Evolutionary conservation across 2,113 vertebrate species (phyloP).

Genomic region (Circaetus cinerascens): DNA sequence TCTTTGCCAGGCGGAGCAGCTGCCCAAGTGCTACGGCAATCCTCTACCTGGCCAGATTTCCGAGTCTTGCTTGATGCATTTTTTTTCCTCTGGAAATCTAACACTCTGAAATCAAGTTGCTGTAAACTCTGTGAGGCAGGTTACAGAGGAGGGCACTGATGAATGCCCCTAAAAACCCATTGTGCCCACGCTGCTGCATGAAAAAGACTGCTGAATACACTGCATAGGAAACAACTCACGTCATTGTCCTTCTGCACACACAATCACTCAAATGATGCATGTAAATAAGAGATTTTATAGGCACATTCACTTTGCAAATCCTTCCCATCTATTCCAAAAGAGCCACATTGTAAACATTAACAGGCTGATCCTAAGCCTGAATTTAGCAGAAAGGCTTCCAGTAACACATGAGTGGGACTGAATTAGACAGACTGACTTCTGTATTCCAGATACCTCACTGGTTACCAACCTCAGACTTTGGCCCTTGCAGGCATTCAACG

Average conservation of each 20-base stretch:
- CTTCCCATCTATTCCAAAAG: conserved; percentile 63
- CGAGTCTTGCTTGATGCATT: neutral
- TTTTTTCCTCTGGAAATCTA: neutral
- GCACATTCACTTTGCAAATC: conserved; percentile 64
- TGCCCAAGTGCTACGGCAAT: neutral
- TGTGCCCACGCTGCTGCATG: conserved; percentile 51
- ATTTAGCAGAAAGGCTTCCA: conserved; percentile 53
- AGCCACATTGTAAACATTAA: conserved; percentile 47
- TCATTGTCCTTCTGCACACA: conserved; percentile 55
- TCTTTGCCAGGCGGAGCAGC: neutral
- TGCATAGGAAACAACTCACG: conserved; percentile 50
- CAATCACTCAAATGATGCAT: conserved; percentile 68
- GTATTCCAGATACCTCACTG: neutral
- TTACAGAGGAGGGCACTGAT: conserved; percentile 36
- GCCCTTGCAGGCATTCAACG: neutral
- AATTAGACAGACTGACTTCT: neutral
- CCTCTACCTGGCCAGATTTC: neutral
- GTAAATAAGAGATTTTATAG: conserved; percentile 67
- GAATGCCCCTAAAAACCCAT: conserved; percentile 49
- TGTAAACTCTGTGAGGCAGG: conserved; percentile 10
- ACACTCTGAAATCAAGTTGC: neutral
- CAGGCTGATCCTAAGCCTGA: conserved; percentile 44
- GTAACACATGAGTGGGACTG: conserved; percentile 39
- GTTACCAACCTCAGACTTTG: neutral
- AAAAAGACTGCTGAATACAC: conserved; percentile 62